Percentiles rank a stretch among this genome's conserved stretches.
Conservation (phyloP, 1,140 invertebrate genomes). For the Lepidurus arcticus region DNA sequence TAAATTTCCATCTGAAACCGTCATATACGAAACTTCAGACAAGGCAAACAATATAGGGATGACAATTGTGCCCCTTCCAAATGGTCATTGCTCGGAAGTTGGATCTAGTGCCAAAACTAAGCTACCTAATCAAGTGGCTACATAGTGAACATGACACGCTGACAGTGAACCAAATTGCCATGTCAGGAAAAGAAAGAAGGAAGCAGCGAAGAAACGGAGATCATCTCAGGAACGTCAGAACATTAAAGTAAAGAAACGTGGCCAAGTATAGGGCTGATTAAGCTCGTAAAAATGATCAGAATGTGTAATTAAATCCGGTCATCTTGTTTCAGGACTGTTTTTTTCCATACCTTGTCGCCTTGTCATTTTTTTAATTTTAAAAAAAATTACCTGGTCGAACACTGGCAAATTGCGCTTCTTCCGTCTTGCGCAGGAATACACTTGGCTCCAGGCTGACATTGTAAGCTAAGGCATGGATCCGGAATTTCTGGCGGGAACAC, state of each 20-base stretch:
- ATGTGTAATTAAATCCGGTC: background rate
- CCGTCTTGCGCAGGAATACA: slow-evolving; percentile 72
- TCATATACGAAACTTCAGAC: background rate
- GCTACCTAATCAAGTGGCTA: slow-evolving; percentile 35
- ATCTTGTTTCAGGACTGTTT: background rate
- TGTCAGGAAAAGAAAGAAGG: background rate
- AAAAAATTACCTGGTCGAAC: slow-evolving; percentile 43
- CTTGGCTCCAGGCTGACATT: slow-evolving; percentile 65
- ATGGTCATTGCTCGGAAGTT: background rate
- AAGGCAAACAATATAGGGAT: background rate
- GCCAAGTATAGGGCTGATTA: background rate
- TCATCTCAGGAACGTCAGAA: background rate
- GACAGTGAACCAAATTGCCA: slow-evolving; percentile 13
- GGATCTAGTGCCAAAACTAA: slow-evolving; percentile 18
- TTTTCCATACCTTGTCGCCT: background rate
- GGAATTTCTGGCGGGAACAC: slow-evolving; percentile 59
- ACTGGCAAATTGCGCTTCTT: slow-evolving; percentile 54
- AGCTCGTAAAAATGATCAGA: background rate
- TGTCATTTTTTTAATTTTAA: too few relatives aligned
- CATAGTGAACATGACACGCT: slow-evolving; percentile 9
- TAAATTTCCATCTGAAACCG: background rate
- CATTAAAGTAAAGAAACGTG: background rate
- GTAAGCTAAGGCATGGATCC: slow-evolving; percentile 67
- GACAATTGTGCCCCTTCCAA: background rate
- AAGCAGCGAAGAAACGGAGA: background rate